Evolutionary conservation across 2,797 vertebrate genomes (phyloP), one percentile per base, ranked within the genome.

Genomic region (Sebastes iracundus): DNA sequence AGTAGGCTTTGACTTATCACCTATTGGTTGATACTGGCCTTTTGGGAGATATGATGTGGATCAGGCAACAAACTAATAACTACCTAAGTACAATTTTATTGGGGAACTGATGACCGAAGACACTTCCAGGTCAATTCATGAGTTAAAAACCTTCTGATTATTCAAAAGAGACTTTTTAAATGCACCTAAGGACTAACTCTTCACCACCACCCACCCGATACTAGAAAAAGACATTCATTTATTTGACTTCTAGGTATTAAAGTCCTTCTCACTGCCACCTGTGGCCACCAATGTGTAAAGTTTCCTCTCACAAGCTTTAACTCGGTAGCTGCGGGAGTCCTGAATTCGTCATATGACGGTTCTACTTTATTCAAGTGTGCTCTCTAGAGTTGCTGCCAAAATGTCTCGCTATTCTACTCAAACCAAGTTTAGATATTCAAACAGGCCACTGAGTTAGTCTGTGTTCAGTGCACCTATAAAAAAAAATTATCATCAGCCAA

Each of bases 391-490:
- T 25, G n/a, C 46, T 23, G 59, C 25, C 28, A 46, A 60, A 72
- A 20, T 52, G 22, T n/a, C 0, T 14, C 8, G 2, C 7, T 46
- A 4, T 13, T 42, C 52, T 6, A 7, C 46, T 66, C 30, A 16
- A 35, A n/a, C 38, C 10, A 30, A 30, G 30, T 64, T 55, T 2
- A n/a, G 67, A 38, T 55, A 55, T 55, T 55, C 52, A 55, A 55
- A 20, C 49, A n/a, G 49, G 49, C 0, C 0, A 5, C 1, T 20
- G 9, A 20, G 10, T 28, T 12, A 1, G 49, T 3, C 12, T 6
- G 6, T 28, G 22, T 35, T 49, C 11, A 55, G 11, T 32, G 13
- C 7, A 25, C 5, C 23, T 33, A 52, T 12, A 53, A 27, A 59
- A 42, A 42, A 16, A 49, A 16, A 4, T 1, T 52, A 52, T 52